phyloP scores from a whole-genome alignment of 1,140 invertebrate genomes.

The Heliconius nattereri region DNA sequence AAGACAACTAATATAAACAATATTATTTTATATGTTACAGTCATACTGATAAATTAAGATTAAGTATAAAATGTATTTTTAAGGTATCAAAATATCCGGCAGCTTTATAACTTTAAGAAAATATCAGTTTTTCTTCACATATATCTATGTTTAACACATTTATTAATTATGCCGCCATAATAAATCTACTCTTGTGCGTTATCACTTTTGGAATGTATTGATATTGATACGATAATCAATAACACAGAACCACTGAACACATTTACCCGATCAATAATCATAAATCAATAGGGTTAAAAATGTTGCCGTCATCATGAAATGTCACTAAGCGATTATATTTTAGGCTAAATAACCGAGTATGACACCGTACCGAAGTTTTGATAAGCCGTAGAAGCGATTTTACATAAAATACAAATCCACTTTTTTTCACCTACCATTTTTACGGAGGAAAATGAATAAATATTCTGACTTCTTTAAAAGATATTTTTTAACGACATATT shows the following conservation, averaged over 20 bases:
- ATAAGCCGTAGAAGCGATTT: not conserved
- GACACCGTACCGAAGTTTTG: no score
- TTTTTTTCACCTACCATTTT: not conserved
- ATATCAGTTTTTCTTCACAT: not conserved
- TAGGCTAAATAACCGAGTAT: no score
- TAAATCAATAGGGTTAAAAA: slow-evolving; percentile 1
- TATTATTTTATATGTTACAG: not conserved
- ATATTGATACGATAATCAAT: not conserved
- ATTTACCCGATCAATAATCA: not conserved
- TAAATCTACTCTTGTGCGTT: not conserved
- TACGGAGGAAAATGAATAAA: not conserved
- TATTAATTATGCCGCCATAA: not conserved
- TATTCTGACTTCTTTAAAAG: not conserved
- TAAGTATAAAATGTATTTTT: not conserved
- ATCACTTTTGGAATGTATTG: not conserved
- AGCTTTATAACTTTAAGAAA: not conserved
- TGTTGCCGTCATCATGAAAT: not conserved
- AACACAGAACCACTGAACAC: no score
- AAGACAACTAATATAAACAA: not conserved
- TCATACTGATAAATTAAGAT: not conserved
- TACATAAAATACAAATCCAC: not conserved
- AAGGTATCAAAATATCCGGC: not conserved
- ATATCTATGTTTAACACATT: not conserved
- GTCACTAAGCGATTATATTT: no score
- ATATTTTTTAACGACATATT: no score